Evolutionary conservation across 2,888 invertebrate species (phyloP).

Genomic region (Eumacrocentrus americanus): DNA sequence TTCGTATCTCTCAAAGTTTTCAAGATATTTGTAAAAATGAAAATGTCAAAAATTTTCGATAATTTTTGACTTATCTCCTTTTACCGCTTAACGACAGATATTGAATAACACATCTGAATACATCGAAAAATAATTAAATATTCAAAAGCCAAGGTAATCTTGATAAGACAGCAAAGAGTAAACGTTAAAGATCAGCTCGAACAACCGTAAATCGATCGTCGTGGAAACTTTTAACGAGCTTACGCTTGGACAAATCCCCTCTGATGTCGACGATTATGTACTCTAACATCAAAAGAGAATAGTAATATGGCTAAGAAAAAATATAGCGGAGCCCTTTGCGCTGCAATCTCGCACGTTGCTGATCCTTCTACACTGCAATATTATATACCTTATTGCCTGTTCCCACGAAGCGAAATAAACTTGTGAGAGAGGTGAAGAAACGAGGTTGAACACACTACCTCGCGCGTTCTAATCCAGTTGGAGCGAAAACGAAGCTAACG

Average conservation of each 20-base stretch:
- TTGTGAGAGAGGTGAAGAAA: slow-evolving; percentile 9
- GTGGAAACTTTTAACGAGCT: slow-evolving; percentile 22
- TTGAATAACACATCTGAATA: too few relatives aligned
- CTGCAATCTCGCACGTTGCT: too few relatives aligned
- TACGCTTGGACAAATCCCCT: slow-evolving; percentile 9
- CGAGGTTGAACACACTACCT: slow-evolving; percentile 11
- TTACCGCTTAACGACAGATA: too few relatives aligned
- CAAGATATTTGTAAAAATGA: too few relatives aligned
- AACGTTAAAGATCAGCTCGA: background rate
- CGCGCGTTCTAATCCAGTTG: slow-evolving; percentile 54
- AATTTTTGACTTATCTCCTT: too few relatives aligned
- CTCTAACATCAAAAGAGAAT: slow-evolving; percentile 5
- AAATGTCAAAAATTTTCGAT: too few relatives aligned
- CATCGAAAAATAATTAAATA: background rate
- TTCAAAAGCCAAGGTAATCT: background rate
- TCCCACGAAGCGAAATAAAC: slow-evolving; percentile 24
- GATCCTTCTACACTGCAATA: background rate
- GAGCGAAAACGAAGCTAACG: slow-evolving; percentile 53
- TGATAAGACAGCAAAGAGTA: slow-evolving; percentile 5
- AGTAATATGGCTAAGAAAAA: slow-evolving; percentile 5
- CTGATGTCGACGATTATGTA: background rate
- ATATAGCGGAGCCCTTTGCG: background rate
- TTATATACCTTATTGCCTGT: background rate
- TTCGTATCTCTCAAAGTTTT: too few relatives aligned
- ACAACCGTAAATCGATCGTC: slow-evolving; percentile 18